phyloP scores from a whole-genome alignment of 1,140 invertebrate species.

The Drosophila bocqueti region DNA sequence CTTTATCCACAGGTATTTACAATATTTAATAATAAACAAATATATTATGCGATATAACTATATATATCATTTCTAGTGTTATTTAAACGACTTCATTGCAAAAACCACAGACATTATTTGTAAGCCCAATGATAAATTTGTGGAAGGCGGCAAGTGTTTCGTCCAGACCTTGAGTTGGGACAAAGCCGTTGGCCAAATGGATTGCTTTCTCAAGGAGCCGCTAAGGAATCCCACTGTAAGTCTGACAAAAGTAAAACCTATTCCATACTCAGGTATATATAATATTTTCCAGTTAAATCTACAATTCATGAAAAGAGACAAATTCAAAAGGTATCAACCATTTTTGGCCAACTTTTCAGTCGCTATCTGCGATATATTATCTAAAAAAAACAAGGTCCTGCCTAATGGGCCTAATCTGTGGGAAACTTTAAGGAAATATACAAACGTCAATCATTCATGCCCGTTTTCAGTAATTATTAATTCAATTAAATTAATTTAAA shows the following conservation, averaged over 20 bases:
- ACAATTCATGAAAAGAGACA: neutral
- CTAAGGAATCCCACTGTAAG: neutral
- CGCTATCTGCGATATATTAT: neutral
- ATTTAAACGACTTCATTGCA: neutral
- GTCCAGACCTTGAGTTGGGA: neutral
- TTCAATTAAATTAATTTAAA: too few relatives aligned
- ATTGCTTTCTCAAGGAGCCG: constrained; percentile 4
- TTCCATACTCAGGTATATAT: too few relatives aligned
- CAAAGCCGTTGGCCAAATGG: neutral
- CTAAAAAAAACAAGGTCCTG: neutral
- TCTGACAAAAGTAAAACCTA: rapidly evolving
- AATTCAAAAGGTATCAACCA: neutral
- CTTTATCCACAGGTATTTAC: neutral
- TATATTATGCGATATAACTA: too few relatives aligned
- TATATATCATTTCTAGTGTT: neutral
- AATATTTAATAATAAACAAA: neutral
- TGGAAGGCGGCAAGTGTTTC: constrained; percentile 2
- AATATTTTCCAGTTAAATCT: neutral
- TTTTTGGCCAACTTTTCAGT: constrained; percentile 6
- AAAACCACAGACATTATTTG: constrained; percentile 1
- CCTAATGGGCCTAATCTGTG: neutral
- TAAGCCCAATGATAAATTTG: neutral
- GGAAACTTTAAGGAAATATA: neutral
- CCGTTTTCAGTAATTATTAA: neutral
- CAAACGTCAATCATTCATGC: neutral